Conservation (phyloP, 2,113 vertebrate genomes). For the Ahaetulla prasina region DNA sequence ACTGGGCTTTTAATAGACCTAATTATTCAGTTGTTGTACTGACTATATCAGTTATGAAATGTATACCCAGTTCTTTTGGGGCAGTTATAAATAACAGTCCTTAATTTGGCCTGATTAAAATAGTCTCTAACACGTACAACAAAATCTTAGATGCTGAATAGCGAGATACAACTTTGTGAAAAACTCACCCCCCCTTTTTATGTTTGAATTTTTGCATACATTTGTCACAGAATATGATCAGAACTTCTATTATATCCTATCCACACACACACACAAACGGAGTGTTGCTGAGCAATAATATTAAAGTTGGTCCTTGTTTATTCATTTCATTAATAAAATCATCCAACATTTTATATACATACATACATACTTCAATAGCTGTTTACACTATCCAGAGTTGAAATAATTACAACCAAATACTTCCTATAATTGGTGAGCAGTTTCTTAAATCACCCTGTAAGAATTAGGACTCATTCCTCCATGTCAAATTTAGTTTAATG, state of each 20-base stretch:
- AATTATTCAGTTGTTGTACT: neutral
- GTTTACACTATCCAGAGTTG: neutral
- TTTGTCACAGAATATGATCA: neutral
- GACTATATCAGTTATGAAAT: neutral
- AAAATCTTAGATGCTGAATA: neutral
- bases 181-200: neutral
- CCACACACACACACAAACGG: no score
- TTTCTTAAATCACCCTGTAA: neutral
- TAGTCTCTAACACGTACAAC: neutral
- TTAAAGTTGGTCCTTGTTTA: neutral
- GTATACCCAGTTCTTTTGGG: neutral
- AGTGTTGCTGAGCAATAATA: neutral
- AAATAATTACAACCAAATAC: neutral
- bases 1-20: neutral
- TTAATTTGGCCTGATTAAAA: neutral
- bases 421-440: neutral
- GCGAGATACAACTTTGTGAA: neutral
- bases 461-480: neutral
- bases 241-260: neutral
- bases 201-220: neutral
- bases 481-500: neutral
- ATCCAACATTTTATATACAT: no score
- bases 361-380: no score
- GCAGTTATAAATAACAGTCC: neutral
- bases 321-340: neutral